These are phyloP conservation scores for Rutilus rutilus DNA, from an alignment of 2,113 vertebrate species.

Conservation along the genomic window DNA sequence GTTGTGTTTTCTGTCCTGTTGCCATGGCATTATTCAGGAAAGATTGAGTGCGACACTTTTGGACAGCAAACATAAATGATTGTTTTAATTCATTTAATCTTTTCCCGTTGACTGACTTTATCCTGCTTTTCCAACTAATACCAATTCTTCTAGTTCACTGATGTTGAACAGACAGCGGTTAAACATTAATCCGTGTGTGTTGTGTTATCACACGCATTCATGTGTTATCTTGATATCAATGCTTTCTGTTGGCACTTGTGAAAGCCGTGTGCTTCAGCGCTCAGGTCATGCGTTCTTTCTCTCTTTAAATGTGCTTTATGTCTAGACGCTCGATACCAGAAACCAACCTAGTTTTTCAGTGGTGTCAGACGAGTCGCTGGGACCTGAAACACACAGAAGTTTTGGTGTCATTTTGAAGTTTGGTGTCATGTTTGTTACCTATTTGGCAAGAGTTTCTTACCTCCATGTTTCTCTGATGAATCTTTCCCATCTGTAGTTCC, in stretches of 20 bases:
- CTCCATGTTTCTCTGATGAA: conserved; percentile 49
- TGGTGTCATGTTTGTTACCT: neutral
- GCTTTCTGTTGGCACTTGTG: neutral
- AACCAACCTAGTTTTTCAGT: conserved; percentile 28
- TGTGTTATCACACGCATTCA: neutral
- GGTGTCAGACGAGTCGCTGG: conserved; percentile 5
- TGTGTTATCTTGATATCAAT: neutral
- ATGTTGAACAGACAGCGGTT: conserved; percentile 12
- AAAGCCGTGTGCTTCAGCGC: neutral
- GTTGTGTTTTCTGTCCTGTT: neutral
- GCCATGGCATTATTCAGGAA: neutral
- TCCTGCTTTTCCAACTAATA: neutral
- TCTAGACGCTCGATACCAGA: neutral
- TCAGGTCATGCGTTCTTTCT: neutral
- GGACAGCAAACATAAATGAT: neutral
- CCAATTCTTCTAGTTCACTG: neutral
- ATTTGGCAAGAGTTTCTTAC: neutral
- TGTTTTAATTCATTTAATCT: neutral
- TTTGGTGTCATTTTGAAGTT: neutral
- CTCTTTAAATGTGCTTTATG: neutral
- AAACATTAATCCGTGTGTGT: neutral
- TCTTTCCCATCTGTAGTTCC: conserved; percentile 51
- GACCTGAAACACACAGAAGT: neutral
- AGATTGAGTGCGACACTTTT: neutral
- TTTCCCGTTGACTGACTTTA: neutral